These are phyloP conservation scores for Drosophila prosaltans DNA, from an alignment of 1,140 invertebrate species.

Conservation along the genomic window DNA sequence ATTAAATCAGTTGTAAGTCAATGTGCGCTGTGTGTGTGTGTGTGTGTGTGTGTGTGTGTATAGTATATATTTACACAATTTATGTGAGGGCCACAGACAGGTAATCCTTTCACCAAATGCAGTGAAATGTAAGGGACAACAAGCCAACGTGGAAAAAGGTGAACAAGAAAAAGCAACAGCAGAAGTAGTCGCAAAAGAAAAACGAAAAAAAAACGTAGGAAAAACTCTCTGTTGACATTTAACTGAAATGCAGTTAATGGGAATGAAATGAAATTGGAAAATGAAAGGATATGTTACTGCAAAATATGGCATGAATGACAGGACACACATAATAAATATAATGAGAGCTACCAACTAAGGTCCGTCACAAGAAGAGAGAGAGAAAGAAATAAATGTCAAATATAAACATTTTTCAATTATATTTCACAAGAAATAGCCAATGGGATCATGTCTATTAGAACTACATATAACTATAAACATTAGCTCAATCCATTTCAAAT, in stretches of 20 bases:
- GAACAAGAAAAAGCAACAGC: conserved; percentile 28
- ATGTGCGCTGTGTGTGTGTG: conserved; percentile 15
- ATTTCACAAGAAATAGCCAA: no score
- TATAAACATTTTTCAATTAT: not conserved
- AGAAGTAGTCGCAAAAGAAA: not conserved
- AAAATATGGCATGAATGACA: conserved; percentile 21
- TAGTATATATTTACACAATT: conserved; percentile 70
- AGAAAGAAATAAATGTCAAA: not conserved
- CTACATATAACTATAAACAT: no score
- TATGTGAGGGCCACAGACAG: conserved; percentile 38
- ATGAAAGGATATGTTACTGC: conserved; percentile 1
- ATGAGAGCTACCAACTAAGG: conserved; percentile 3
- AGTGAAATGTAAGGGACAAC: conserved; percentile 34
- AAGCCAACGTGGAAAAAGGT: conserved; percentile 47
- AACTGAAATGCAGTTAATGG: conserved; percentile 71
- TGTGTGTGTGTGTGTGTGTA: not conserved
- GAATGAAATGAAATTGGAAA: conserved; percentile 44
- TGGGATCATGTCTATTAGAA: no score
- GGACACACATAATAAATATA: conserved; percentile 9
- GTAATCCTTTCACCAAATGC: conserved; percentile 56
- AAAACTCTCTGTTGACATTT: conserved; percentile 53
- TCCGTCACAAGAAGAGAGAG: not conserved
- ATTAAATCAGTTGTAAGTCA: conserved; percentile 77
- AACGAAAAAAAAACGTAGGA: conserved; percentile 5
- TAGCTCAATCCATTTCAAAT: no score